Evolutionary conservation across 2,888 invertebrate genomes (phyloP), one percentile per base, ranked within the genome.

Genomic region (Plebejus anna): DNA sequence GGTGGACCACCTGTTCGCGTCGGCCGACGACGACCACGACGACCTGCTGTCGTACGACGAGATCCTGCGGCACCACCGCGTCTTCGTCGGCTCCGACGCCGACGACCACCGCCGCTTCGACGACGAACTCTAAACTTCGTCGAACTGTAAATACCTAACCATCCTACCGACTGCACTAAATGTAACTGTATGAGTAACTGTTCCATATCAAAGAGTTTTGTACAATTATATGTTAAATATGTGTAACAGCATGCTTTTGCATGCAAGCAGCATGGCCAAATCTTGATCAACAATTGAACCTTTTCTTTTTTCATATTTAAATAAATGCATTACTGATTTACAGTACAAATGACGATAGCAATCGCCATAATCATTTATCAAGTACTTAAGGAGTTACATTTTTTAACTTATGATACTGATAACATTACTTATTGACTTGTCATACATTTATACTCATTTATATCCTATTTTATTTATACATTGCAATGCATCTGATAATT

Each of bases 71-170:
- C 97, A 98, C 86, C 97, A 98, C 88, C 97, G 97, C 80, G 95
- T 96, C 76, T 99, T 99, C 93, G 98, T 98, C 4, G 98, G 98
- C 76, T 98, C 98, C 85, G 98, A 98, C 92, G 98, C 97, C 6
- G 97, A 98, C 0, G 97, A 97, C 90, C 97, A 97, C 89, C 97
- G 98, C 87, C 96, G 97, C 84, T 96, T 97, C 83, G 93, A 95
- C 77, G 98, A 98, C 85, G 98, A 98, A 87, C 95, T 98, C 80
- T 97, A 84, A 55, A 55, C 16, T 13, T 55, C 55, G 55, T 55
- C 59, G 1, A 59, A 59, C 22, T 66, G 66, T 36, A 66, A 32
- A 66, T 36, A 66, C 11, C 66, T 28, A 32, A 66, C 66, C 32
- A 66, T 66, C 66, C 66, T 66, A 36, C 66, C 32, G 61, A 28